Conservation (phyloP, 2,888 invertebrate genomes). For the Chalcosyrphus nemorum region DNA sequence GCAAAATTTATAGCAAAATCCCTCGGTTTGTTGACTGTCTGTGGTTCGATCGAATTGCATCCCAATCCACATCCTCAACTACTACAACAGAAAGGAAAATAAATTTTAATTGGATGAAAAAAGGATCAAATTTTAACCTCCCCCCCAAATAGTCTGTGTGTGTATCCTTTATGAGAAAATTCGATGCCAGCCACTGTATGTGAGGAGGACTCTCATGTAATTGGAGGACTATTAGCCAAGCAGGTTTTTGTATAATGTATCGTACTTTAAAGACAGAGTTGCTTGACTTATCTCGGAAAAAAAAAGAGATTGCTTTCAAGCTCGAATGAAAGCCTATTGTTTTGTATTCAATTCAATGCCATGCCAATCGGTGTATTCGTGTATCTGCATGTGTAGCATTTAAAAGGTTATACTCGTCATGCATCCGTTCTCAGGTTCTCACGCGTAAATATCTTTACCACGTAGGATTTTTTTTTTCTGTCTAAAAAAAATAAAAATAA, state of each 20-base stretch:
- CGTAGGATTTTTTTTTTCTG: not conserved
- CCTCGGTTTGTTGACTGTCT: not conserved
- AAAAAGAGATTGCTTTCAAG: too few species aligned
- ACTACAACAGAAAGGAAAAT: conserved; percentile 10
- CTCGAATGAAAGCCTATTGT: not conserved
- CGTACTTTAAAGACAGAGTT: too few species aligned
- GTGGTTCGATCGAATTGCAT: conserved; percentile 24
- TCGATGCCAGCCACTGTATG: not conserved
- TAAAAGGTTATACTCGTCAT: conserved; percentile 63
- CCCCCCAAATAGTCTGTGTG: not conserved
- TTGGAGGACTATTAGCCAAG: conserved; percentile 12
- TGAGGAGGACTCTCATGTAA: not conserved
- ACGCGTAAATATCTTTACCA: conserved; percentile 60
- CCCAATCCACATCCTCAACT: not conserved
- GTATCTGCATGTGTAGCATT: conserved; percentile 57
- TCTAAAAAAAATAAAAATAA: not conserved
- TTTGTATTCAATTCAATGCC: conserved; percentile 48
- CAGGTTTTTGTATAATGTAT: not conserved
- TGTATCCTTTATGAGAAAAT: not conserved
- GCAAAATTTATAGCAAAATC: not conserved
- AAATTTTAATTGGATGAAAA: conserved; percentile 51
- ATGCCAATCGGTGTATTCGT: conserved; percentile 41
- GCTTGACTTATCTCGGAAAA: not conserved
- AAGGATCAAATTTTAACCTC: conserved; percentile 46
- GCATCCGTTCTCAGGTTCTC: conserved; percentile 73